Percentiles rank a stretch among this genome's conserved stretches.
Evolutionary conservation across 2,888 invertebrate genomes (phyloP).

Genomic region (Capitulum mitella): DNA sequence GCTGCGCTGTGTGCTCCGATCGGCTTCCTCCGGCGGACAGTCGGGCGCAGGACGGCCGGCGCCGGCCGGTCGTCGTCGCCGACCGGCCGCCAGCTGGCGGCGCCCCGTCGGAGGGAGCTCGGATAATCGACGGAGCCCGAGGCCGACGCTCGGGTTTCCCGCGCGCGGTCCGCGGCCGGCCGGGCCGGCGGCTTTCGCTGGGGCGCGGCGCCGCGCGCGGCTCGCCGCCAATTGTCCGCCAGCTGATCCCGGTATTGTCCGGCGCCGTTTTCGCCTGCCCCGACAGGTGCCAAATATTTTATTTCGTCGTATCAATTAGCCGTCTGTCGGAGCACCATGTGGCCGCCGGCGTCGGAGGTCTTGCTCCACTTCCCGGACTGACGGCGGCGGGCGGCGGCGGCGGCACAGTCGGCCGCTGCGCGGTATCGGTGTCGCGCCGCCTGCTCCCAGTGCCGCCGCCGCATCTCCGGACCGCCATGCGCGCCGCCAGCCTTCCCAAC

Average conservation of each 20-base stretch:
- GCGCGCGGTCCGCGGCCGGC: too few relatives aligned
- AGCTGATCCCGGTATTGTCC: background rate
- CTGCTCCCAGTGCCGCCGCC: background rate
- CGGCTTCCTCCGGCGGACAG: too few relatives aligned
- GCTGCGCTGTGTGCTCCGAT: too few relatives aligned
- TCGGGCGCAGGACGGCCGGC: background rate
- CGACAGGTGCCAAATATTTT: background rate
- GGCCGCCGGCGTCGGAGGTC: background rate
- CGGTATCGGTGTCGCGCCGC: background rate
- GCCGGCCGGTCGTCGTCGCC: background rate
- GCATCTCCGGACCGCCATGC: background rate
- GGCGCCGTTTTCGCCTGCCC: background rate
- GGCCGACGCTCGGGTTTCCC: too few relatives aligned
- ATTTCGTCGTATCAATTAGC: background rate
- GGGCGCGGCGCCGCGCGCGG: background rate
- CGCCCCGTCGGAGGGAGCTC: background rate
- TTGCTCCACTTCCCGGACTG: background rate
- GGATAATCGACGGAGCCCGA: too few relatives aligned
- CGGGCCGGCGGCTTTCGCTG: background rate
- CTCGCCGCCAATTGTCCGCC: background rate
- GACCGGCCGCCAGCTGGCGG: background rate
- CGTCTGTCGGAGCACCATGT: background rate
- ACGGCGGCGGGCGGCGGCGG: background rate
- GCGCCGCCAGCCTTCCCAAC: background rate
- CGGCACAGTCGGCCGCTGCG: background rate